Conservation (phyloP, 2,888 invertebrate species). For the Caenorhabditis sp. region DNA sequence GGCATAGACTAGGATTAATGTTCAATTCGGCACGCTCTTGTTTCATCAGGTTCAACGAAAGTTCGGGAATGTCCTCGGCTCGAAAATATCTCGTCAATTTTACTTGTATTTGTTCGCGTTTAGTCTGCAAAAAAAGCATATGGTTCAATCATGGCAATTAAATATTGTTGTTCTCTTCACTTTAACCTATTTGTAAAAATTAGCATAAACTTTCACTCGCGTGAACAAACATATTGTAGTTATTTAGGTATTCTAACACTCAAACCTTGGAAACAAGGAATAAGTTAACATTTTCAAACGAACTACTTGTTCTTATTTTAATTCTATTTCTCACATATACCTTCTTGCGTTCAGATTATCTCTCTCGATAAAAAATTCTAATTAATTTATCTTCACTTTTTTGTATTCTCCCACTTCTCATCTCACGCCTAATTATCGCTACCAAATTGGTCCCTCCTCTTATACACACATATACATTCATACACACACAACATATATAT, state of each 20-base stretch:
- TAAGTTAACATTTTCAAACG: no score
- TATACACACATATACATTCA: neutral
- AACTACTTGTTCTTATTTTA: no score
- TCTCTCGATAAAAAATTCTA: no score
- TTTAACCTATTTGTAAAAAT: no score
- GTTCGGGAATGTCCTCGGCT: constrained; percentile 75
- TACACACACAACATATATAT: neutral
- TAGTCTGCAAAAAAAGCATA: constrained; percentile 72
- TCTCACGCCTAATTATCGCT: neutral
- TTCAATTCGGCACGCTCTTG: constrained; percentile 49
- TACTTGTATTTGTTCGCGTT: constrained; percentile 74
- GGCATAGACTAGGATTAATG: constrained; percentile 33
- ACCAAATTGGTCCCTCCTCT: neutral
- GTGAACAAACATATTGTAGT: no score
- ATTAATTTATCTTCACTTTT: neutral
- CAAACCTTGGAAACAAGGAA: no score
- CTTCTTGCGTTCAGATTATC: no score
- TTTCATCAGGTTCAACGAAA: constrained; percentile 56
- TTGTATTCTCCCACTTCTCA: neutral
- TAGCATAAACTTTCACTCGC: no score
- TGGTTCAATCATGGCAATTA: no score
- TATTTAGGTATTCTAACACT: no score
- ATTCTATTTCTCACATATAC: no score
- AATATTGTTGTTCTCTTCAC: no score
- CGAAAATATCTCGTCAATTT: constrained; percentile 75